phyloP scores from a whole-genome alignment of 2,113 vertebrate genomes.

The Pelobates fuscus region DNA sequence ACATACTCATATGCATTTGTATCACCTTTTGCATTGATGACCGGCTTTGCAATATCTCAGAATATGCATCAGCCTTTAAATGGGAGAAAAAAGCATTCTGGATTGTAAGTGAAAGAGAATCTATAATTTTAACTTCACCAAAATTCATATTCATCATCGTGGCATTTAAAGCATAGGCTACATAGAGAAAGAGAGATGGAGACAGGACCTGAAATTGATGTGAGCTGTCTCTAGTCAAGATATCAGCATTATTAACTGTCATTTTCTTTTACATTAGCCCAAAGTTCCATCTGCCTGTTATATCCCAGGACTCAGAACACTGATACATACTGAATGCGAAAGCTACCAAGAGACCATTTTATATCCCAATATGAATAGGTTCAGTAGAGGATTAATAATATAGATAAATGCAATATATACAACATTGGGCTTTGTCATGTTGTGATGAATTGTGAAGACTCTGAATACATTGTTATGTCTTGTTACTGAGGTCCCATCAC shows the following conservation, averaged over 20 bases:
- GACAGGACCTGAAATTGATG: constrained; percentile 40
- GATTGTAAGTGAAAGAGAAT: constrained; percentile 13
- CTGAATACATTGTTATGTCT: constrained; percentile 26
- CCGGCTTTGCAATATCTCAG: too few relatives aligned
- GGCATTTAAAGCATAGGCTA: constrained; percentile 44
- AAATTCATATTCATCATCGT: constrained; percentile 46
- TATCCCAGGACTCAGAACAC: constrained; percentile 28
- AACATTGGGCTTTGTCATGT: constrained; percentile 39
- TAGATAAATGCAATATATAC: constrained; percentile 44
- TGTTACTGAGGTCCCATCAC: constrained; percentile 20
- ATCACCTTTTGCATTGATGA: too few relatives aligned
- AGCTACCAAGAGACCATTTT: constrained; percentile 43
- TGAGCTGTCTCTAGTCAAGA: constrained; percentile 45
- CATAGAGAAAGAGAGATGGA: constrained; percentile 21
- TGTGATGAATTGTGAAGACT: constrained; percentile 39
- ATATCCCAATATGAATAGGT: constrained; percentile 43
- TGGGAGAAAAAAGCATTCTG: background rate
- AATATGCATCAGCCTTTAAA: too few relatives aligned
- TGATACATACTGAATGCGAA: constrained; percentile 17
- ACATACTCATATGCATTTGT: too few relatives aligned
- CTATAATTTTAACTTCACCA: constrained; percentile 36
- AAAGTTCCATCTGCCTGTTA: constrained; percentile 49
- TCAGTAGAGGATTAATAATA: constrained; percentile 49
- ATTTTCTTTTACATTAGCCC: constrained; percentile 48
- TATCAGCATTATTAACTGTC: constrained; percentile 52